Evolutionary conservation across 2,888 invertebrate species (phyloP).

Genomic region (Chloromyia formosa): DNA sequence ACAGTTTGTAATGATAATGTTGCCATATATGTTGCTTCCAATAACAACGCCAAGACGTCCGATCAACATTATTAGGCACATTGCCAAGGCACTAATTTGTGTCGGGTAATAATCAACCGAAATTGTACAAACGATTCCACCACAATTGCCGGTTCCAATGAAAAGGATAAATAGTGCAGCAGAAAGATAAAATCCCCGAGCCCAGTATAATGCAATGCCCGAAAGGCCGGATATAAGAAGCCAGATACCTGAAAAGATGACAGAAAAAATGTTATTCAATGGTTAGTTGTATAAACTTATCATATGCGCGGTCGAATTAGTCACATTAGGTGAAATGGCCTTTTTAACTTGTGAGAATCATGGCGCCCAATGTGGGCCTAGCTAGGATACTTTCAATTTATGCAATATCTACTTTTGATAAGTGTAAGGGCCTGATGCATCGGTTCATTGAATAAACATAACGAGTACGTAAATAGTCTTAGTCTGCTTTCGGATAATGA

Average conservation of each 20-base stretch:
- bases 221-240: slow-evolving; percentile 67
- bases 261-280: neutral
- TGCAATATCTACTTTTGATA: no score
- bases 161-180: slow-evolving; percentile 69
- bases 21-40: slow-evolving; percentile 59
- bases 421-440: no score
- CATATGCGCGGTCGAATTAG: no score
- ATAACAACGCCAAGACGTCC: slow-evolving; percentile 60
- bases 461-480: no score
- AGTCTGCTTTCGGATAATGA: no score
- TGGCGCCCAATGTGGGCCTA: no score
- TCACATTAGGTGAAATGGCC: no score
- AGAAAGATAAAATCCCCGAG: slow-evolving; percentile 68
- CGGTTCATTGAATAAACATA: no score
- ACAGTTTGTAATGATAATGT: slow-evolving; percentile 55
- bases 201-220: slow-evolving; percentile 70
- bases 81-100: slow-evolving; percentile 63
- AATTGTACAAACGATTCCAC: slow-evolving; percentile 69
- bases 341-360: no score
- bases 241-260: slow-evolving; percentile 55
- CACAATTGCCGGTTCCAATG: slow-evolving; percentile 69
- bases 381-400: no score
- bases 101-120: slow-evolving; percentile 70
- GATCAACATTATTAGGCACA: slow-evolving; percentile 61
- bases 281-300: neutral